phyloP scores from a whole-genome alignment of 92 coral and sea anemone genomes.

The Actinostola sp. region DNA sequence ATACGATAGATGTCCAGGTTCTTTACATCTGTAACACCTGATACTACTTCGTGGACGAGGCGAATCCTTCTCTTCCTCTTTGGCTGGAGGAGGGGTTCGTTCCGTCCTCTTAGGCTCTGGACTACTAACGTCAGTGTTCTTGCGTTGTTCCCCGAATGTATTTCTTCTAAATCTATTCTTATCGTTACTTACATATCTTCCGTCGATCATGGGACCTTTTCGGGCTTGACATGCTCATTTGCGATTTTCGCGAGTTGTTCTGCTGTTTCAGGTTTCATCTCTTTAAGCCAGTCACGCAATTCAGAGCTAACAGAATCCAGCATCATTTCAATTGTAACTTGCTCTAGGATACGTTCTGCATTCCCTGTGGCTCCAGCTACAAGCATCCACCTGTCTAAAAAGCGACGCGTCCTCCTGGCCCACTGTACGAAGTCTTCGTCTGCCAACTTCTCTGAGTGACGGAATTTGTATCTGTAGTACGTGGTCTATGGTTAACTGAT shows the following conservation, averaged over 20 bases:
- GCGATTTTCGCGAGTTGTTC: constrained; percentile 56
- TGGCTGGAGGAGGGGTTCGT: too few species aligned
- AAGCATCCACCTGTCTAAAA: constrained; percentile 54
- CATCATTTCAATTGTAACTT: constrained; percentile 42
- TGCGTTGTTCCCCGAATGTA: constrained; percentile 1
- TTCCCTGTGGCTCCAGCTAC: constrained; percentile 55
- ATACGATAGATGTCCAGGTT: neutral
- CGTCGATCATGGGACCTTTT: constrained; percentile 57
- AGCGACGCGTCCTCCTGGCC: constrained; percentile 58
- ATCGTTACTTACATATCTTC: constrained; percentile 39
- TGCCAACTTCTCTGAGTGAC: constrained; percentile 38
- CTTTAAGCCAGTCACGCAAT: constrained; percentile 57
- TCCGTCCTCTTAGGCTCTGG: neutral
- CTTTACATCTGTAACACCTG: constrained; percentile 7
- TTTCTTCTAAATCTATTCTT: constrained; percentile 3
- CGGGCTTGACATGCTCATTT: constrained; percentile 55
- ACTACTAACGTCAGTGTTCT: neutral
- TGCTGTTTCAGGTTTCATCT: constrained; percentile 47
- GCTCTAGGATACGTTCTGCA: constrained; percentile 41
- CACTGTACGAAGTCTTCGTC: constrained; percentile 60
- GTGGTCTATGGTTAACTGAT: constrained; percentile 52
- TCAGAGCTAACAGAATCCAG: constrained; percentile 58
- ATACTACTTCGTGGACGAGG: neutral
- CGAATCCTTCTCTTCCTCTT: neutral
- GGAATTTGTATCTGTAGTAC: constrained; percentile 60